These are phyloP conservation scores for Clamator glandarius DNA, from an alignment of 2,797 vertebrate species.

Conservation along the genomic window DNA sequence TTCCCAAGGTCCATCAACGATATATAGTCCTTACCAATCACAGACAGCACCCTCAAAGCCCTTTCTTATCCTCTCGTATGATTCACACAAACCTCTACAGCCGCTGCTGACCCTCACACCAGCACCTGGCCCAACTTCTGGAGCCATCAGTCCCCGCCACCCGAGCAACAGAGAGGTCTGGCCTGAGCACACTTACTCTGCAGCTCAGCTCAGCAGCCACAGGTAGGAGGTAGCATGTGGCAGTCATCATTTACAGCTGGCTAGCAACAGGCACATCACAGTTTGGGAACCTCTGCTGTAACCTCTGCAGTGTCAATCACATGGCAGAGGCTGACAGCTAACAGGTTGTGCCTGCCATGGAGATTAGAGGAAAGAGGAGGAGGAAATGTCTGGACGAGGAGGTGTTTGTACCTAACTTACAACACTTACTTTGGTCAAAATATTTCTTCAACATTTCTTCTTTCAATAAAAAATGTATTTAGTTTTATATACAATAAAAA, in stretches of 20 bases:
- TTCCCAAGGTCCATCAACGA: background rate
- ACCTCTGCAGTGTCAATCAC: background rate
- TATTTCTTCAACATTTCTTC: background rate
- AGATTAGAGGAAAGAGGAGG: background rate
- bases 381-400: background rate
- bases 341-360: background rate
- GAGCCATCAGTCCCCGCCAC: accelerated
- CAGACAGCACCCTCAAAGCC: background rate
- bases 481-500: background rate
- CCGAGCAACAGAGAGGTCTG: background rate
- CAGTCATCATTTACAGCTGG: background rate
- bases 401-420: background rate
- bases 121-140: background rate
- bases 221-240: background rate
- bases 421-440: background rate
- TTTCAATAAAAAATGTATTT: background rate
- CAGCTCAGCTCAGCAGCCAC: background rate
- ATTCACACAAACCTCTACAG: background rate
- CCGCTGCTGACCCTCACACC: background rate
- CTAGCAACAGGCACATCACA: background rate
- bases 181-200: background rate
- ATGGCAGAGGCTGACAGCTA: background rate
- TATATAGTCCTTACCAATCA: background rate
- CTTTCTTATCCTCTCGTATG: accelerated
- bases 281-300: background rate